Evolutionary conservation across 2,888 invertebrate species (phyloP).

Genomic region (Hesperia comma): DNA sequence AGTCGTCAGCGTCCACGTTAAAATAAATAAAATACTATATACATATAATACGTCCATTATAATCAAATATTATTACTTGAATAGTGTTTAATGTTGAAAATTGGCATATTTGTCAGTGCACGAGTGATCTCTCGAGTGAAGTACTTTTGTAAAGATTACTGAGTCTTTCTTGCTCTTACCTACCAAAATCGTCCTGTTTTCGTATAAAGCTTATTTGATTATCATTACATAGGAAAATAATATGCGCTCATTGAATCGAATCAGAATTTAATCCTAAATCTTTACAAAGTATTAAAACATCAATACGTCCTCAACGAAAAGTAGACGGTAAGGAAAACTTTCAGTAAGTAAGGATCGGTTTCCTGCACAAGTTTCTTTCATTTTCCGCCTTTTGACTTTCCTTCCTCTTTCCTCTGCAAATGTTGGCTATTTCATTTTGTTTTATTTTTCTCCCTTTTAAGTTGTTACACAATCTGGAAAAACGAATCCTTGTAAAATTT

Average conservation of each 20-base stretch:
- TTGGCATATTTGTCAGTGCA: no score
- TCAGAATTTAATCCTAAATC: slow-evolving; percentile 4
- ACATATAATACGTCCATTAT: no score
- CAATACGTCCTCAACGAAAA: slow-evolving; percentile 20
- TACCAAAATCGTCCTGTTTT: no score
- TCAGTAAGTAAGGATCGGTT: slow-evolving; percentile 34
- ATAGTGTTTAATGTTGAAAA: no score
- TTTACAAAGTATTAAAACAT: slow-evolving; percentile 18
- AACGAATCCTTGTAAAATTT: background rate
- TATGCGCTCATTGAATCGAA: background rate
- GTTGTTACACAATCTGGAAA: slow-evolving; percentile 4
- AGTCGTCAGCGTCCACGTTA: no score
- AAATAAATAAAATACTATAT: no score
- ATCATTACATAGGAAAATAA: no score
- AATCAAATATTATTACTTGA: no score
- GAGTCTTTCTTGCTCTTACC: no score
- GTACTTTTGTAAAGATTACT: no score
- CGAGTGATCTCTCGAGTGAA: no score
- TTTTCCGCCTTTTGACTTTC: slow-evolving; percentile 37
- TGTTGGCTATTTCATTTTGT: slow-evolving; percentile 36
- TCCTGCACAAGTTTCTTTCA: slow-evolving; percentile 35
- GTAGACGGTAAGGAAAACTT: slow-evolving; percentile 28
- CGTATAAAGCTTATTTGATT: no score
- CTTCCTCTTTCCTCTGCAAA: slow-evolving; percentile 27
- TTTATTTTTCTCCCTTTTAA: slow-evolving; percentile 28